Conservation (phyloP, 2,888 invertebrate genomes). For the Troides aeacus region DNA sequence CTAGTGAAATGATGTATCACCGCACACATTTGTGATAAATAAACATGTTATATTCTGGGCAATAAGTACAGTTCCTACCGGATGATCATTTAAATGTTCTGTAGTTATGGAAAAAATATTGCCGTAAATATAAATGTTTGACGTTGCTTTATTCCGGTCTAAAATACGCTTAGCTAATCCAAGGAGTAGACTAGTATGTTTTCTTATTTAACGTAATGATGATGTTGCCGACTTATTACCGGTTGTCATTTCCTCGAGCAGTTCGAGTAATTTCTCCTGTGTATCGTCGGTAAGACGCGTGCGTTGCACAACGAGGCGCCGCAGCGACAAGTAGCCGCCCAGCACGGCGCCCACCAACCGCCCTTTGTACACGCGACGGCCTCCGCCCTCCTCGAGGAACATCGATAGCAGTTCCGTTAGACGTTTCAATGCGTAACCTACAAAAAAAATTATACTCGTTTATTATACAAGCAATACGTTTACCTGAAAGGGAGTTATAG, state of each 20-base stretch:
- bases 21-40: no score
- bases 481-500: no score
- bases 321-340: constrained; percentile 94
- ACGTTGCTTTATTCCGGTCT: no score
- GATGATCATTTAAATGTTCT: no score
- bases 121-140: no score
- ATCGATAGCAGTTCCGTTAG: constrained; percentile 92
- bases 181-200: not conserved
- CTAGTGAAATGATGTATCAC: no score
- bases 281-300: constrained; percentile 97
- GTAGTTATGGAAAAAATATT: no score
- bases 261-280: constrained; percentile 94
- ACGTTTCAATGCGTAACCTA: constrained; percentile 93
- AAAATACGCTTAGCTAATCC: not conserved
- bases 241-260: constrained; percentile 97
- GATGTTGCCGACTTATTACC: constrained; percentile 63
- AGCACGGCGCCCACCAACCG: constrained; percentile 93
- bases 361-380: constrained; percentile 94
- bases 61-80: no score
- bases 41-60: no score
- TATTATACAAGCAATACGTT: not conserved
- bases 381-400: constrained; percentile 92
- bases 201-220: not conserved
- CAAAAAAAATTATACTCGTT: not conserved
- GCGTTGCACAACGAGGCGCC: constrained; percentile 94